A percentile compares a stretch with the other conserved stretches of the same genome.
phyloP scores from a whole-genome alignment of 1,140 invertebrate species.

The Lerema accius region DNA sequence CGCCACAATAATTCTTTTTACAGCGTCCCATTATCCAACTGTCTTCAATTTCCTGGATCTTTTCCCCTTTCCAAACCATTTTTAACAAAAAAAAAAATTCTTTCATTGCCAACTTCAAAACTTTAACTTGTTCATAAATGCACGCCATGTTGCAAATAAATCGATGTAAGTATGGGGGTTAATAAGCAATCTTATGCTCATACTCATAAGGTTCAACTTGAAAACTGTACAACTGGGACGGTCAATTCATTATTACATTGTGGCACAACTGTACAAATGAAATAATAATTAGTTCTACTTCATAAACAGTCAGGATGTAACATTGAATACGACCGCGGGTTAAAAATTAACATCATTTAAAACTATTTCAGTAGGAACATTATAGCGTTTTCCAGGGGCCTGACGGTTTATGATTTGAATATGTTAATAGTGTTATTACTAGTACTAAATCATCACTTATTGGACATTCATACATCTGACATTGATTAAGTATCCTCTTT shows the following conservation, averaged over 20 bases:
- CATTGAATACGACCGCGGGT: slow-evolving; percentile 2
- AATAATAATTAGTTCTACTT: slow-evolving; percentile 58
- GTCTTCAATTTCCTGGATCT: background rate
- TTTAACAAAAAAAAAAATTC: too few relatives aligned
- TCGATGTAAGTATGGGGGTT: too few relatives aligned
- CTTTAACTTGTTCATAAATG: too few relatives aligned
- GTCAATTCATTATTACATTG: slow-evolving; percentile 34
- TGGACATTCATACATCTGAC: slow-evolving; percentile 80
- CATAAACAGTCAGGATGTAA: slow-evolving; percentile 69
- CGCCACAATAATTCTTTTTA: slow-evolving; percentile 33
- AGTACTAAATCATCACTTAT: slow-evolving; percentile 73
- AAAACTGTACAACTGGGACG: too few relatives aligned
- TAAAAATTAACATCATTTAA: slow-evolving; percentile 18
- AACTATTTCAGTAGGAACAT: background rate
- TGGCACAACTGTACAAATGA: slow-evolving; percentile 55
- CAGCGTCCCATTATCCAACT: background rate
- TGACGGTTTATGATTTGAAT: slow-evolving; percentile 69
- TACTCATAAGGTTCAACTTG: background rate
- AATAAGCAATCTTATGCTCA: background rate
- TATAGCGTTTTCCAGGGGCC: slow-evolving; percentile 29
- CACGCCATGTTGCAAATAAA: too few relatives aligned
- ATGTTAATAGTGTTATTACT: slow-evolving; percentile 80
- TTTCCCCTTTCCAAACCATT: background rate
- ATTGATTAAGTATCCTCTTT: slow-evolving; percentile 73
- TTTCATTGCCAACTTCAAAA: too few relatives aligned